Base-by-base conservation (phyloP, 2,888 invertebrate species). In the Coleophora flavipennella region DNA sequence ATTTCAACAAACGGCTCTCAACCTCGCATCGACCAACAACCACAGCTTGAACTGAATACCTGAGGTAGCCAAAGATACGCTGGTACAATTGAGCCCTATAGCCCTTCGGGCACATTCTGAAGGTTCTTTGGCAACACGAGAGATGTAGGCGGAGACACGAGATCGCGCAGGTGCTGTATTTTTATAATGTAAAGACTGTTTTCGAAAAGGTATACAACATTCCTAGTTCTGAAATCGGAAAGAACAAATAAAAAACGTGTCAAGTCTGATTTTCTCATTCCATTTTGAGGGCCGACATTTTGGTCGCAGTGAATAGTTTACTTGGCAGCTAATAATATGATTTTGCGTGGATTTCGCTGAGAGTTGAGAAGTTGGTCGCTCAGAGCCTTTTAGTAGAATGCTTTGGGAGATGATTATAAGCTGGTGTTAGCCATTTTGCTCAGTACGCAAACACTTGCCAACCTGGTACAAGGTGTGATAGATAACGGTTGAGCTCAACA, bases 51-150 rank as follows among this genome's bases (percentile, higher is more conserved):
- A 71, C 44, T 86, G 85, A 6, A 69, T 76, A 50, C 74, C 77
- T 41, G 86, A 87, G 33, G 73, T 55, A 49, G 61, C 52, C 43
- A 68, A 69, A 42, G 83, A 76, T 45, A 84, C 86, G 69, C 86
- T 87, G 44, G 68, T 69, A 11, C 79, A 78, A 44, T 49, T 70
- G 38, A 77, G 75, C 52, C 77, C 77, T 1, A 75, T 86, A 33
- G 76, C 74, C 29, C 61, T 1, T 66, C 68, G 28, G 74, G 68
- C 3, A 61, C 86, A 12, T 86, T 89, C 29, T 85, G 87, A 31
- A 80, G 90, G 50, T 91, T 91, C 70, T 87, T 90, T 9, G 93
- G 93, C 10, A 87, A 91, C 63, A 93, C 92, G 14, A 90, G 92
- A 57, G 93, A 93, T 55, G 91, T 91, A 45, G 88, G 93, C 43